A percentile compares a stretch with the other conserved stretches of the same genome.
Evolutionary conservation across 1,140 invertebrate genomes (phyloP).

Genomic region (Drosophila watanabei): DNA sequence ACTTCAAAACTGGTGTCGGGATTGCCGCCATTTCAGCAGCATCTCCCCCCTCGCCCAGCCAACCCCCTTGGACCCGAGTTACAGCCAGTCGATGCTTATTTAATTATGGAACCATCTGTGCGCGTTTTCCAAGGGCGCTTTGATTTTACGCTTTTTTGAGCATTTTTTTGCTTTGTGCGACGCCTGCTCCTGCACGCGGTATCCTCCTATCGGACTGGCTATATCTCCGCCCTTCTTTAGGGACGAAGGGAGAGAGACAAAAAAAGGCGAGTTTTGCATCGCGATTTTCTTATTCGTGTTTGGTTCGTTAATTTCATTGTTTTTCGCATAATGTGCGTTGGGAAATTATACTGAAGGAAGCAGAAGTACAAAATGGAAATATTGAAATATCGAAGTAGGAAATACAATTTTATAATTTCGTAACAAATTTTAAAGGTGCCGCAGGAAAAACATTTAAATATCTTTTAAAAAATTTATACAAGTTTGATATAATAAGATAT

Average conservation of each 20-base stretch:
- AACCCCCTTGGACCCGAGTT: background rate
- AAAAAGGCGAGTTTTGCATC: conserved; percentile 25
- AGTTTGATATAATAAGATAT: no score
- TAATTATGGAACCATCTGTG: conserved; percentile 82
- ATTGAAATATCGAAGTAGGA: background rate
- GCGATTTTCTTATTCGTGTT: conserved; percentile 74
- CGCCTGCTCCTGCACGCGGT: conserved; percentile 18
- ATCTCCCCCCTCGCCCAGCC: background rate
- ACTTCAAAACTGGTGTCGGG: conserved; percentile 59
- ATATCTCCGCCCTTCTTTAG: conserved; percentile 37
- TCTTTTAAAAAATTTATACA: background rate
- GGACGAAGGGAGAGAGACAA: background rate
- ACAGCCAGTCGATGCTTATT: conserved; percentile 69
- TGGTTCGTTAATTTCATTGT: conserved; percentile 83
- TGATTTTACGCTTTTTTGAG: conserved; percentile 82
- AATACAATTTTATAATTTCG: background rate
- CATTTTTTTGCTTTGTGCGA: conserved; percentile 49
- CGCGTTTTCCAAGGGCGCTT: conserved; percentile 74
- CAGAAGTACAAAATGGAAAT: background rate
- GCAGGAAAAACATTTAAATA: background rate
- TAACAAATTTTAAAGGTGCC: background rate
- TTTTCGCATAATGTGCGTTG: conserved; percentile 68
- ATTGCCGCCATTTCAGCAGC: conserved; percentile 54
- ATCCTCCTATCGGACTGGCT: conserved; percentile 17
- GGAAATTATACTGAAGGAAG: conserved; percentile 27